Evolutionary conservation across 2,888 invertebrate genomes (phyloP).

Genomic region (Trissonchulus sp.): DNA sequence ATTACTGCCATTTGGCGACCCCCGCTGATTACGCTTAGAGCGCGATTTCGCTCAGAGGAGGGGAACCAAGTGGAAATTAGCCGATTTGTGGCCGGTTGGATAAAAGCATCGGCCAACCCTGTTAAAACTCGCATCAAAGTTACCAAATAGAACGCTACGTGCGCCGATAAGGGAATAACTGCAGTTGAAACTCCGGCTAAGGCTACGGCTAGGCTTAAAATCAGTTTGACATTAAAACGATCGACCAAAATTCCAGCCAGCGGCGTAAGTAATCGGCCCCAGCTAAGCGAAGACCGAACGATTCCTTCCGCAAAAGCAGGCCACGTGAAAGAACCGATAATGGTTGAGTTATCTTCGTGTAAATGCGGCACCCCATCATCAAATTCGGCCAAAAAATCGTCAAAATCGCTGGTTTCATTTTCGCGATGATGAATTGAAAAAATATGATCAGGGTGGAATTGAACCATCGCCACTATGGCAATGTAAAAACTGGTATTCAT

Average conservation of each 20-base stretch:
- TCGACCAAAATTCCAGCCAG: conserved; percentile 17
- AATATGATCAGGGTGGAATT: background rate
- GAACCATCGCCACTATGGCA: conserved; percentile 4
- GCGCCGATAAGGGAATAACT: background rate
- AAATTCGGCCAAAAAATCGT: background rate
- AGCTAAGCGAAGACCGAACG: conserved; percentile 23
- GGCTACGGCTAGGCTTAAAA: background rate
- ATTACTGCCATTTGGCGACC: conserved; percentile 28
- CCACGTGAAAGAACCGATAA: conserved; percentile 3
- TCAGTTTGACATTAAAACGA: background rate
- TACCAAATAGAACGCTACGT: background rate
- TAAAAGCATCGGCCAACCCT: conserved; percentile 26
- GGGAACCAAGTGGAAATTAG: conserved; percentile 21
- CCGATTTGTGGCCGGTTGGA: conserved; percentile 23
- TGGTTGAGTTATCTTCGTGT: conserved; percentile 6
- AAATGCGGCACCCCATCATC: background rate
- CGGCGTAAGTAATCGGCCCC: conserved; percentile 28
- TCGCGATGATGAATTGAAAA: background rate
- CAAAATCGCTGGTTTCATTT: no score
- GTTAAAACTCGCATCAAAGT: conserved; percentile 3
- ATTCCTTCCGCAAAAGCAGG: background rate
- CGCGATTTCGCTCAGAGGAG: conserved; percentile 11
- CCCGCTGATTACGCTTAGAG: conserved; percentile 16
- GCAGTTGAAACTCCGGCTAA: conserved; percentile 17
- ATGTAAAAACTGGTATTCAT: background rate